phyloP scores from a whole-genome alignment of 2,888 invertebrate species.

The Drosophila setosimentum region DNA sequence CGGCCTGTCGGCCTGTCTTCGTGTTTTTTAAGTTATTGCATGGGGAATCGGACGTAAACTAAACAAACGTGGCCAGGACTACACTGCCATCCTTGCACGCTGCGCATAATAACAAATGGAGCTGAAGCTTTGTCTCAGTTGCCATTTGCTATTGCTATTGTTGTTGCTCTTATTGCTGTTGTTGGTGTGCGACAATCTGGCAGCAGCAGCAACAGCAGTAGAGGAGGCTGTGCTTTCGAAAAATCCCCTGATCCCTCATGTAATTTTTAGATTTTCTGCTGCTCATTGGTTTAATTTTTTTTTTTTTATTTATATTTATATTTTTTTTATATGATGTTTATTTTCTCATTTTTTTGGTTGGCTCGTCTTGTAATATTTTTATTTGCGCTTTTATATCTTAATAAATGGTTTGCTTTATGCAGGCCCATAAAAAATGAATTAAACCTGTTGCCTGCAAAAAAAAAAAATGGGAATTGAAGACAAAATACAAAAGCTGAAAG shows the following conservation, averaged over 20 bases:
- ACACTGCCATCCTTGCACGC: slow-evolving; percentile 41
- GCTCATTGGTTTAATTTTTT: slow-evolving; percentile 48
- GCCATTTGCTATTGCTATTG: slow-evolving; percentile 29
- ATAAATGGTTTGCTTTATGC: slow-evolving; percentile 58
- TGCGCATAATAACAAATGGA: slow-evolving; percentile 75
- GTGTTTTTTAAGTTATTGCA: slow-evolving; percentile 84
- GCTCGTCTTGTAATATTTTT: slow-evolving; percentile 17
- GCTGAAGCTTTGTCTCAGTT: slow-evolving; percentile 43
- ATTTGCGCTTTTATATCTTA: slow-evolving; percentile 41
- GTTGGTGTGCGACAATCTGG: slow-evolving; percentile 54
- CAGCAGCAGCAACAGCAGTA: background rate
- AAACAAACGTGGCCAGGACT: slow-evolving; percentile 70
- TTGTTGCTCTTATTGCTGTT: slow-evolving; percentile 33
- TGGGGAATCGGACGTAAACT: slow-evolving; percentile 81
- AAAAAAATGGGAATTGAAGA: slow-evolving; percentile 46
- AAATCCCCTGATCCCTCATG: slow-evolving; percentile 84
- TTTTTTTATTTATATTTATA: background rate
- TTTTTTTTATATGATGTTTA: background rate
- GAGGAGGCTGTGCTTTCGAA: slow-evolving; percentile 57
- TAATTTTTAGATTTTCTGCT: slow-evolving; percentile 83
- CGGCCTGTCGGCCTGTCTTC: slow-evolving; percentile 62
- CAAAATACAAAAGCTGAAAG: slow-evolving; percentile 13
- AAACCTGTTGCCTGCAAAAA: slow-evolving; percentile 68
- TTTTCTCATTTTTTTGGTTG: background rate
- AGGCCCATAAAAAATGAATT: slow-evolving; percentile 64